Evolutionary conservation across 2,797 vertebrate species (phyloP).

Genomic region (Smutsia temminckii): DNA sequence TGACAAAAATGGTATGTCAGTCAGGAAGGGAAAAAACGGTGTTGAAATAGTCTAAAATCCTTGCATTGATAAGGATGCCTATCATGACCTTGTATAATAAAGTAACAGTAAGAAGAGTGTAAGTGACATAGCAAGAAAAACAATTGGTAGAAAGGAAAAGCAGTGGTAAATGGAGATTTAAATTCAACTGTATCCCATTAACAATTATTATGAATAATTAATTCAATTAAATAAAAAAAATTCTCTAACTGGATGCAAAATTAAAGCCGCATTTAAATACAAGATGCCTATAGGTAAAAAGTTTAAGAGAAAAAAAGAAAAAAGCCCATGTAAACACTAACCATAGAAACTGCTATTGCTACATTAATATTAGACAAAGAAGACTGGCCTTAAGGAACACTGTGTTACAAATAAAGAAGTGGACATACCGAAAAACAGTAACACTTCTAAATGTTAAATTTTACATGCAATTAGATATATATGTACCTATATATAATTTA

Average conservation of each 20-base stretch:
- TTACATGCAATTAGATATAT: not conserved
- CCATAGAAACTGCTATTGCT: not conserved
- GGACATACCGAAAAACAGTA: not conserved
- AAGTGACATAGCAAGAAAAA: not conserved
- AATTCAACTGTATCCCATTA: not conserved
- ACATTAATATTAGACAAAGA: not conserved
- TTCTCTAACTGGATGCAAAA: not conserved
- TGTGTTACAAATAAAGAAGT: not conserved
- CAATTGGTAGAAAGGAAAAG: not conserved
- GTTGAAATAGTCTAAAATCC: not conserved
- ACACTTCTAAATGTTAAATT: not conserved
- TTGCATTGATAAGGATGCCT: not conserved
- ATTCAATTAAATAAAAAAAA: not conserved
- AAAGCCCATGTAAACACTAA: not conserved
- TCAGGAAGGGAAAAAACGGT: not conserved
- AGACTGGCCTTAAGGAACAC: not conserved
- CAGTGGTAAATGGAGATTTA: not conserved
- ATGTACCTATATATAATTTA: not conserved
- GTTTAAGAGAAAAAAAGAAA: not conserved
- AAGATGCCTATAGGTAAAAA: not conserved
- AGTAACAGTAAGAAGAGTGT: not conserved
- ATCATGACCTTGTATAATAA: not conserved
- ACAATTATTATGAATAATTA: not conserved
- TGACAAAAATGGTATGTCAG: not conserved
- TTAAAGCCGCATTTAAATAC: not conserved